A percentile compares a stretch with the other conserved stretches of the same genome.
Evolutionary conservation across 2,113 vertebrate species (phyloP).

Genomic region (Crotalus tigris): DNA sequence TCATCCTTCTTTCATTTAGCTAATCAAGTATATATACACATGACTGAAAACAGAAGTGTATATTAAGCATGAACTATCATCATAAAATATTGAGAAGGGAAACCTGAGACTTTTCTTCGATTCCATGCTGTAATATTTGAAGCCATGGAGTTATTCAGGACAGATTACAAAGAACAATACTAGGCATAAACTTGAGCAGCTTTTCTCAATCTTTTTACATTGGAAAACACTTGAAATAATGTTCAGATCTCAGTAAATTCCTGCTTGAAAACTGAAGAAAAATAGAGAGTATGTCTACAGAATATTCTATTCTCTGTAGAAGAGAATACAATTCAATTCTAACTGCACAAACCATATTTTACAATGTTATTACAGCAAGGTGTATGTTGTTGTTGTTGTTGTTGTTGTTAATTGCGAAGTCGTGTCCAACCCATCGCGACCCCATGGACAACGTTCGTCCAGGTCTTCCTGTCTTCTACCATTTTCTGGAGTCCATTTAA

Average conservation of each 20-base stretch:
- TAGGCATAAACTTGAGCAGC: not conserved
- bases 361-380: not conserved
- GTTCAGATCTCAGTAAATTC: not conserved
- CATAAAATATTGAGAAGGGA: not conserved
- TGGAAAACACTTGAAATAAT: not conserved
- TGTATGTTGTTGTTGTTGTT: not conserved
- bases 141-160: not conserved
- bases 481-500: too few species aligned
- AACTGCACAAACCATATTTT: not conserved
- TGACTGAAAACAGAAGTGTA: conserved; percentile 1
- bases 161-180: not conserved
- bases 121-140: not conserved
- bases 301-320: not conserved
- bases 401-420: not conserved
- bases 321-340: not conserved
- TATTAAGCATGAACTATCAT: not conserved
- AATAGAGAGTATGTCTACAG: not conserved
- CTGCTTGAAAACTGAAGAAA: not conserved
- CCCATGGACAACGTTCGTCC: too few species aligned
- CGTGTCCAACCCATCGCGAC: too few species aligned
- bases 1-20: conserved; percentile 5
- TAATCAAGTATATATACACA: conserved; percentile 13
- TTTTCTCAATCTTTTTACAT: not conserved
- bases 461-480: too few species aligned
- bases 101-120: not conserved